These are phyloP conservation scores for Furcula furcula DNA, from an alignment of 2,888 invertebrate genomes.

Conservation along the genomic window DNA sequence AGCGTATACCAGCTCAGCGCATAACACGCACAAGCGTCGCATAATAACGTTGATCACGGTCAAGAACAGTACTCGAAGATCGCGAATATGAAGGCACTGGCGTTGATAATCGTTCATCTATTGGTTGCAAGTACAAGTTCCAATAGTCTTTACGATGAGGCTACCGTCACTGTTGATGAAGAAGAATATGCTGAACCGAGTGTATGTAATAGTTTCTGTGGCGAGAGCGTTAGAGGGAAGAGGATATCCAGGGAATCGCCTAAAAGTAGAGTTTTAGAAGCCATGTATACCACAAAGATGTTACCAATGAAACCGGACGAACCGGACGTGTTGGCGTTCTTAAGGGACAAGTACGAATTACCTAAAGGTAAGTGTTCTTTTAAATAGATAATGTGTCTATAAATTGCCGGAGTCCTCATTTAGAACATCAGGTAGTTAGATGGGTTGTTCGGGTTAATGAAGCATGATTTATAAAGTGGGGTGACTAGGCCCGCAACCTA, in stretches of 20 bases:
- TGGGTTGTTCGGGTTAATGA: too few species aligned
- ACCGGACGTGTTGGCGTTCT: slow-evolving; percentile 48
- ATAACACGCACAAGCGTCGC: slow-evolving; percentile 18
- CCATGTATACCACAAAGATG: slow-evolving; percentile 53
- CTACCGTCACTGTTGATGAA: slow-evolving; percentile 29
- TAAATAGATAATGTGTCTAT: too few species aligned
- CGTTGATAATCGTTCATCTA: slow-evolving; percentile 14
- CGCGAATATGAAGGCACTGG: slow-evolving; percentile 15
- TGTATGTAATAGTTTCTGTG: slow-evolving; percentile 38
- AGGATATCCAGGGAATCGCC: slow-evolving; percentile 22
- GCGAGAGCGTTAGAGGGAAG: slow-evolving; percentile 35
- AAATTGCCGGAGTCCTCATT: too few species aligned
- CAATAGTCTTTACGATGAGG: slow-evolving; percentile 29
- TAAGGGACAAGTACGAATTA: slow-evolving; percentile 58
- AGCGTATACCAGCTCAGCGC: slow-evolving; percentile 9
- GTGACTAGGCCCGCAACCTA: too few species aligned
- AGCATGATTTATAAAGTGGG: too few species aligned
- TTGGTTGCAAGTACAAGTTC: slow-evolving; percentile 13
- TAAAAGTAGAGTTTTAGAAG: slow-evolving; percentile 54
- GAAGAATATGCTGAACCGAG: slow-evolving; percentile 41
- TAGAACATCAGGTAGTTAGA: too few species aligned
- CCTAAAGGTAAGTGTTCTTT: slow-evolving; percentile 53
- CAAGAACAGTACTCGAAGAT: slow-evolving; percentile 25
- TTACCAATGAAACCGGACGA: slow-evolving; percentile 41
- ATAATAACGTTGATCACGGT: slow-evolving; percentile 28